phyloP scores from a whole-genome alignment of 2,888 invertebrate species.

The Caenorhabditis sp. region DNA sequence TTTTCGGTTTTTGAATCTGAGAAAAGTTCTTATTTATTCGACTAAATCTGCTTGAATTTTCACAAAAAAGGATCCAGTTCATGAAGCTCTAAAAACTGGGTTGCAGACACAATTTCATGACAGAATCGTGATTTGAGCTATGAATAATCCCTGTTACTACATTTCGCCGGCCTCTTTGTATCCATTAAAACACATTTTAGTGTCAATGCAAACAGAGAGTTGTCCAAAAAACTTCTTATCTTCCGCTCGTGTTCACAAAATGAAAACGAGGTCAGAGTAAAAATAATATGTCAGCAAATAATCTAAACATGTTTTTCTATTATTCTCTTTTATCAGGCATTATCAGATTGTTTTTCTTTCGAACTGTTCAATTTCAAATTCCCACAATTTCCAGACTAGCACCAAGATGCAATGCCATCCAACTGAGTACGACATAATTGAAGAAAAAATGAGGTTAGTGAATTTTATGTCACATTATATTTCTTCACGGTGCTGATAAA shows the following conservation, averaged over 20 bases:
- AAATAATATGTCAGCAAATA: constrained; percentile 1
- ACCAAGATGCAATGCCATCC: constrained; percentile 52
- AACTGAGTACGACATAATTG: constrained; percentile 43
- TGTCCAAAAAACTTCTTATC: neutral
- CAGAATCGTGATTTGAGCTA: neutral
- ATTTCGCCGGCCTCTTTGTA: neutral
- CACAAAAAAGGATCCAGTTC: too few species aligned
- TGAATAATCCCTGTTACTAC: neutral
- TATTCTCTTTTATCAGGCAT: neutral
- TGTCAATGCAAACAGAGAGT: neutral
- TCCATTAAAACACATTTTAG: neutral
- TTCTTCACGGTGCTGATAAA: neutral
- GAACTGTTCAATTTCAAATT: too few species aligned
- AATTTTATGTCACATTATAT: constrained; percentile 16
- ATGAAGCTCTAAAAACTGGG: too few species aligned
- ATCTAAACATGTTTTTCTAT: constrained; percentile 5
- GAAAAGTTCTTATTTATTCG: too few species aligned
- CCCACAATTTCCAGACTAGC: neutral
- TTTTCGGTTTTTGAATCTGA: constrained; percentile 13
- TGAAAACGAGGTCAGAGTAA: neutral
- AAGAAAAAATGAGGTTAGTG: constrained; percentile 52
- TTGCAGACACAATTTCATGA: neutral
- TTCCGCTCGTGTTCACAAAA: neutral
- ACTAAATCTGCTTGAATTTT: neutral
- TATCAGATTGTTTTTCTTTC: too few species aligned